Percentiles rank a stretch among this genome's conserved stretches.
Conservation (phyloP, 2,113 vertebrate genomes). For the Peromyscus californicus region DNA sequence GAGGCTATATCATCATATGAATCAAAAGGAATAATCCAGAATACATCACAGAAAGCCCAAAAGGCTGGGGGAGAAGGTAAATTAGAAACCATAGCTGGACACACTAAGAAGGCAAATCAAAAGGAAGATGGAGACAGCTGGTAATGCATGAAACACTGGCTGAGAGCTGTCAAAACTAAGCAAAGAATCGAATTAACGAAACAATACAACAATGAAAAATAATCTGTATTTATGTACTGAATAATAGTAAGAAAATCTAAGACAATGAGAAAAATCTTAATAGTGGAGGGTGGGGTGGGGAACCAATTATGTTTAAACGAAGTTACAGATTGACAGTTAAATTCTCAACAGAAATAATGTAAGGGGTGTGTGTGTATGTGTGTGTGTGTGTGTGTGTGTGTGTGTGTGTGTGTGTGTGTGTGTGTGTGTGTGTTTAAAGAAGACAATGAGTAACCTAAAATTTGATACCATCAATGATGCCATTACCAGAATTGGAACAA, state of each 20-base stretch:
- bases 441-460: neutral
- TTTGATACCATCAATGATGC: neutral
- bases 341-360: neutral
- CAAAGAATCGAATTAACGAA: neutral
- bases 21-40: neutral
- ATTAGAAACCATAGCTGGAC: neutral
- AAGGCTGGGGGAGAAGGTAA: neutral
- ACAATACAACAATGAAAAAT: slow-evolving; percentile 17
- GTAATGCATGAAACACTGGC: neutral
- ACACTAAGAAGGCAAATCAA: neutral
- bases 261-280: neutral
- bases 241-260: neutral
- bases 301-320: neutral
- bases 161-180: neutral
- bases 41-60: neutral
- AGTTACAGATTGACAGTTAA: neutral
- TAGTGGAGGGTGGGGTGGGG: neutral
- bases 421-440: neutral
- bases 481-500: neutral
- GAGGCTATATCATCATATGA: neutral
- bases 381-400: neutral
- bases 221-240: neutral
- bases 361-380: neutral
- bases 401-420: too few species aligned
- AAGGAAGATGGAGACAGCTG: neutral